Percentiles rank a stretch among this genome's conserved stretches.
phyloP scores from a whole-genome alignment of 2,888 invertebrate genomes.

The Rhabditoides inermis region DNA sequence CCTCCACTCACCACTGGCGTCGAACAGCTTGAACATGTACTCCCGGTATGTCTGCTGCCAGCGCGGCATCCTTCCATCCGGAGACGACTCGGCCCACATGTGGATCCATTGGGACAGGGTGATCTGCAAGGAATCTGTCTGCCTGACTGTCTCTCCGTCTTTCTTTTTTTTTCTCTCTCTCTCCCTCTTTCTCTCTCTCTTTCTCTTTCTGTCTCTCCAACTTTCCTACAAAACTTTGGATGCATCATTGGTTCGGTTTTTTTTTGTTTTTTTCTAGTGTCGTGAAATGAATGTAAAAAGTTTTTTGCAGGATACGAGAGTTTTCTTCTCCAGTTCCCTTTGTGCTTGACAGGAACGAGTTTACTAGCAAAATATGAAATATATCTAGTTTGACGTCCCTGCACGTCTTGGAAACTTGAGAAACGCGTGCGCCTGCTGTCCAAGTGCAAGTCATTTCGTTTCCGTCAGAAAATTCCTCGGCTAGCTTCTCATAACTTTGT shows the following conservation, averaged over 20 bases:
- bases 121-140: constrained; percentile 11
- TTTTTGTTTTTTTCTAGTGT: background rate
- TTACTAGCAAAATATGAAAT: too few species aligned
- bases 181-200: background rate
- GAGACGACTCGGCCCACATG: constrained; percentile 16
- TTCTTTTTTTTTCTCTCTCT: too few species aligned
- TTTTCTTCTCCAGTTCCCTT: too few species aligned
- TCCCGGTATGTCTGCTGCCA: constrained; percentile 28
- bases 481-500: too few species aligned
- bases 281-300: background rate
- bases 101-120: constrained; percentile 19
- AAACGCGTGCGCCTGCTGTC: too few species aligned
- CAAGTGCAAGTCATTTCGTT: too few species aligned
- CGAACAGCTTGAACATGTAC: constrained; percentile 25
- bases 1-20: constrained; percentile 23
- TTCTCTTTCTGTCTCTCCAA: background rate
- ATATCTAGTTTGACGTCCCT: too few species aligned
- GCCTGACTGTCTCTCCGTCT: background rate
- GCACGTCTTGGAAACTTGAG: too few species aligned
- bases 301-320: background rate
- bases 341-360: too few species aligned
- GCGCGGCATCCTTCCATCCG: constrained; percentile 11
- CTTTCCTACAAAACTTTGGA: background rate
- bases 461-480: too few species aligned
- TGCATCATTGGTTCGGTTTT: background rate